Base-by-base conservation (phyloP, 2,113 vertebrate species). In the Microcebus tavaratra region DNA sequence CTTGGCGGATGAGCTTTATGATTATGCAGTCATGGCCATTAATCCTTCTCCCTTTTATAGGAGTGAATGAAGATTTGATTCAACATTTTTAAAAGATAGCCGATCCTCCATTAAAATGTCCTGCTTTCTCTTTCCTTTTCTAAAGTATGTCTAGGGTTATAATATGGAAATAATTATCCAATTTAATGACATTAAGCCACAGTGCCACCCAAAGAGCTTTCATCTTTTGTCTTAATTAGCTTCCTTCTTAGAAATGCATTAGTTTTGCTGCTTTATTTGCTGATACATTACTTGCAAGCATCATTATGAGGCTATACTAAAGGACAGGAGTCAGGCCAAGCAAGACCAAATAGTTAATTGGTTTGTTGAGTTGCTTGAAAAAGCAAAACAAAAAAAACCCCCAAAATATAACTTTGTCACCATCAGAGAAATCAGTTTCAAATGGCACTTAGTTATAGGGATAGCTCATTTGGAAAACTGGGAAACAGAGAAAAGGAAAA, bases 191-290 rank as follows among this genome's bases (percentile, higher is more conserved):
- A 89, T 86, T 20, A 84, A 68, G 34, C 70, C 65, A 80, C 79
- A 73, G 59, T 91, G 31, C 42, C 55, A 70, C 25, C 76, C 27
- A 90, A 95, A 92, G 65, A 88, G 57, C 34, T 83, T 55, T 67
- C 67, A 67, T 88, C 81, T 85, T 67, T 88, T 90, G 63, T 42
- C 85, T 96, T 95, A 96, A 89, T 90, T 87, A 27, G 36, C 42
- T 20, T 92, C 39, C 23, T 85, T 95, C 72, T 95, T 83, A 79
- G 65, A 95, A 91, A 85, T 20, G 17, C 21, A 55, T 59, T 55
- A 23, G 20, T 39, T 75, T 48, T 75, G 10, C 42, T 59, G 20
- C 55, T 75, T 83, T 83, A 82, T 87, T 89, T 92, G 79, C 48
- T 70, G 50, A 31, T 65, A 48, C 36, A 50, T 79, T 91, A 68